phyloP scores from a whole-genome alignment of 2,113 vertebrate species.

The Xiphophorus hellerii region DNA sequence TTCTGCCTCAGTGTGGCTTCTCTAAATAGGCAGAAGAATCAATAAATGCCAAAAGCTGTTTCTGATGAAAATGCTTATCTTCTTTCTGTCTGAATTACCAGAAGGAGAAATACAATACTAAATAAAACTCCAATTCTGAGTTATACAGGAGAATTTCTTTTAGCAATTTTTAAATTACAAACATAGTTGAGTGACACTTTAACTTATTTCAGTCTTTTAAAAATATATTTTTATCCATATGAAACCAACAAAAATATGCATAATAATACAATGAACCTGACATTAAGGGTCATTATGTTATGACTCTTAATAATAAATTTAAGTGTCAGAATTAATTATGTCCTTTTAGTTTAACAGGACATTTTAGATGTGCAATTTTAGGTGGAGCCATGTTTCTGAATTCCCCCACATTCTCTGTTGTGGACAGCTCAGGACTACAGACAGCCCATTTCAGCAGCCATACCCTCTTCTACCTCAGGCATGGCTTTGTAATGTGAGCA shows the following conservation, averaged over 20 bases:
- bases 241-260: background rate
- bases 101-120: background rate
- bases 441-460: background rate
- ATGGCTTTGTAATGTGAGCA: background rate
- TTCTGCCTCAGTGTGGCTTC: conserved; percentile 19
- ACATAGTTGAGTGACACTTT: background rate
- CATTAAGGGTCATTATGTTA: background rate
- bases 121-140: background rate
- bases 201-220: background rate
- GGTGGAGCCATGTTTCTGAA: background rate
- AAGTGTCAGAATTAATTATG: too few species aligned
- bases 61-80: background rate
- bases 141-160: background rate
- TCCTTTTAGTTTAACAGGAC: too few species aligned
- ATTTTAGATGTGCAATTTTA: background rate
- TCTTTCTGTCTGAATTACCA: background rate
- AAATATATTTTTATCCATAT: background rate
- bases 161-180: background rate
- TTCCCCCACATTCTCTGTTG: background rate
- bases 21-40: conserved; percentile 8
- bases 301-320: too few species aligned
- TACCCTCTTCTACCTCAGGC: background rate
- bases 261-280: background rate
- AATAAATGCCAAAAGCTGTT: too few species aligned
- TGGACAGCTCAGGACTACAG: background rate